Base-by-base conservation (phyloP, 2,113 vertebrate genomes). In the Tyrannus savana region DNA sequence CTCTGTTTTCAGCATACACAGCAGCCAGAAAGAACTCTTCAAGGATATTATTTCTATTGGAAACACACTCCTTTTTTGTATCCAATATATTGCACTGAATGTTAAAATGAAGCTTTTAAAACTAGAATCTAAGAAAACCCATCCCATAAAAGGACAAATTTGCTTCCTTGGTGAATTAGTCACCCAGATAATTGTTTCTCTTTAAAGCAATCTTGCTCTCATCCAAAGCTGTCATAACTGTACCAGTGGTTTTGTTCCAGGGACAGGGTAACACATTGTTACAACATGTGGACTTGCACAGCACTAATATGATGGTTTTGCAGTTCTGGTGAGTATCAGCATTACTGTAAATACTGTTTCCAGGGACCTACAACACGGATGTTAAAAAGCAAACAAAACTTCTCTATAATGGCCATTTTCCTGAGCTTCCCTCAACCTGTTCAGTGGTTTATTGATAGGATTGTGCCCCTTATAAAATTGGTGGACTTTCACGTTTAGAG, bases 1-100 rank as follows among this genome's bases (percentile, higher is more conserved):
- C 66, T 80, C 63, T 87, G 71, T 67, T 96, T 92, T 90, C 89
- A 94, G 59, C 50, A 94, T 76, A 93, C 91, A 93, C 79, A 93
- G 80, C 66, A 90, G 63, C 59, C 73, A 95, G 81, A 97, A 97
- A 94, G 73, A 90, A 97, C 93, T 62, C 68, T 80, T 81, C 37
- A 69, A 52, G 55, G 66, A 84, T 89, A 91, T 24, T 58, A 76
- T 68, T 75, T 95, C 93, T 93, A n/a, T 74, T 87, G 80, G 90
- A 96, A 97, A 80, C 55, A 92, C 59, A 86, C 77, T 91, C 76
- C 46, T 86, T 91, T 87, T 63, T 90, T 81, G 76, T 87, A 85
- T 92, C 87, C 96, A 92, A 68, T 80, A 46, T n/a, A 86, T 83
- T 73, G 24, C 0, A 0, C 30, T 55, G 55, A 79, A 94, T 88